Base-by-base conservation (phyloP, 2,113 vertebrate species). In the Fukomys damarensis region DNA sequence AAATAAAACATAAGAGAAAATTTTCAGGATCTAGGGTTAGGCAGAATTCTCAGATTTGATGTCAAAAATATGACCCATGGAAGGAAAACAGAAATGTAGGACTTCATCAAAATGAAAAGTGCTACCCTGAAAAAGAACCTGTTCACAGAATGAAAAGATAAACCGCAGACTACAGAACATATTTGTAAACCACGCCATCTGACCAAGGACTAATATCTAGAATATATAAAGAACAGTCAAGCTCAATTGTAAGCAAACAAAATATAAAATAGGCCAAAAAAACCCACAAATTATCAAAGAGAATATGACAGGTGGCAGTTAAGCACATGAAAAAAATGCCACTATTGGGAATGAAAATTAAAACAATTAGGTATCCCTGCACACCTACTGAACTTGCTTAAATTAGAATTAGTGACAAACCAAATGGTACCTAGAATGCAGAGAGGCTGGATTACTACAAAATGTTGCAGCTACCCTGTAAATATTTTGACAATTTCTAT, bases 311-410 rank as follows among this genome's bases (percentile, higher is more conserved):
- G 38, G 22, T 11, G 28, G 90, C 4, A 19, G 54, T 19, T 22
- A 43, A 59, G 19, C 52, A 7, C 26, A 43, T 32, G 54, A 74
- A 58, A 59, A 59, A 59, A 26, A 35, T 46, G 38, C 56, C 79
- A 41, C n/a, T 56, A 41, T 38, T 22, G 49, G 26, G 49, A 41
- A 43, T 30, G n/a, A 26, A 87, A 56, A 87, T 30, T 41, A 43
- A 59, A 76, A 2, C 22, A 16, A 12, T 26, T 3, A 61, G 35
- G 2, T 14, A 12, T 20, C 28, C 4, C 41, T 11, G 5, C 17
- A 16, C 13, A 38, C 9, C 76, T 2, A 3, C 0, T 1, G 7
- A 2, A 54, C 22, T 0, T 7, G 66, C n/a, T 0, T 0, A 56
- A 30, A 24, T 13, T 35, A 16, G 54, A 82, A 54, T 43, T 2